Evolutionary conservation across 2,797 vertebrate genomes (phyloP), one percentile per base, ranked within the genome.

Genomic region (Centroberyx gerrardi): DNA sequence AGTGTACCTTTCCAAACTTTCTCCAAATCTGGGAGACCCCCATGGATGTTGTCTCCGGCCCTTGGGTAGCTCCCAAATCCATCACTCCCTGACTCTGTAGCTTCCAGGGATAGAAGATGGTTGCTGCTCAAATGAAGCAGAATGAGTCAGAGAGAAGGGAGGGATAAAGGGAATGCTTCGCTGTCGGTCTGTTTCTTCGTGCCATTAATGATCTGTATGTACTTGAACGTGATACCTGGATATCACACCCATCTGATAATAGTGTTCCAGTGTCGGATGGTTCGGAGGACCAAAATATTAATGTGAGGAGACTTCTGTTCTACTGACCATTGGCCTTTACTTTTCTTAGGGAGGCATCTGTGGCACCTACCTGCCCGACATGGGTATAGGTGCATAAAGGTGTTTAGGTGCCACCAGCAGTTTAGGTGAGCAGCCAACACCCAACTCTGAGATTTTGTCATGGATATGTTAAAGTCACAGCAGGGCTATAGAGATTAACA

Each of bases 391-490:
- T 31, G 64, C 8, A 27, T 36, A 22, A 40, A 72, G 14, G 46
- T 55, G 44, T 31, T 52, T 31, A 73, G 36, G 15, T 75, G 49
- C 65, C 52, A 61, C 38, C 61, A 64, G 48, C 55, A 42, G 48
- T 67, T 83, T 36, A 40, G 59, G 28, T 42, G 8, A 81, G 36
- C 59, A 60, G 60, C 58, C 68, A 80, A 62, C 67, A 74, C 61
- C 69, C 68, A 70, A 12, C 44, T 42, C 58, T 58, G 15, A 73
- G 18, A 40, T 36, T 36, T 40, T 58, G 54, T 60, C 67, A 56
- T 44, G 38, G 68, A 55, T 54, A 15, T 66, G 63, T 68, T 1
- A 28, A 61, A 70, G 64, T 74, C 68, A 63, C 56, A 0, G 29
- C 44, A 62, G 49, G 28, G 40, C 27, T 38, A 62, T 75, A 59